phyloP scores from a whole-genome alignment of 2,888 invertebrate genomes.

The Bellardia bayeri region DNA sequence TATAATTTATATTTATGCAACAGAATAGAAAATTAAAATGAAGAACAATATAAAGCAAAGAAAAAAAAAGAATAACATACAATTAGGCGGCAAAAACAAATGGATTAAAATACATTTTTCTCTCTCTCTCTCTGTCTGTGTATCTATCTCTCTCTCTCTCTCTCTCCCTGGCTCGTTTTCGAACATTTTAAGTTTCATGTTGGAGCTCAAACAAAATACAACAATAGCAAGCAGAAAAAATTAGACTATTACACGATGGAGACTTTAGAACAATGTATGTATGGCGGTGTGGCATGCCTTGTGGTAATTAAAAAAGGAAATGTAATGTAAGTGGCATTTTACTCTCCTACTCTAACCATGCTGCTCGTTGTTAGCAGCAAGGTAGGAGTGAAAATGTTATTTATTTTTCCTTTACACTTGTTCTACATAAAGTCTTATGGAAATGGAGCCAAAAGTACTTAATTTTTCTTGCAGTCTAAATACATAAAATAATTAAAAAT shows the following conservation, averaged over 20 bases:
- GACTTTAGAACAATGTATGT: neutral
- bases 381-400: constrained; percentile 22
- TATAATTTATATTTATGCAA: constrained; percentile 60
- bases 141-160: neutral
- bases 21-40: constrained; percentile 32
- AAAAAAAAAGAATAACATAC: constrained; percentile 48
- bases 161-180: neutral
- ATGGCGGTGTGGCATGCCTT: constrained; percentile 55
- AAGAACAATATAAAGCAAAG: constrained; percentile 29
- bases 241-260: constrained; percentile 24
- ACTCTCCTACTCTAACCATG: constrained; percentile 29
- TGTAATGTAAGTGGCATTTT: constrained; percentile 67
- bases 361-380: neutral
- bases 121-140: neutral
- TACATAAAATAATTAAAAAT: constrained; percentile 64
- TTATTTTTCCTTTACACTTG: constrained; percentile 22
- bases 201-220: constrained; percentile 41
- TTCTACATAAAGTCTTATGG: constrained; percentile 36
- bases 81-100: constrained; percentile 69
- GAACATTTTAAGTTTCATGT: neutral
- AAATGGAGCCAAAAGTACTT: constrained; percentile 62
- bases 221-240: constrained; percentile 25
- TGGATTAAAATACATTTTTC: constrained; percentile 55
- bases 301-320: constrained; percentile 71
- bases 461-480: constrained; percentile 45